These are phyloP conservation scores for Bradysia coprophila DNA, from an alignment of 1,140 invertebrate species.

Conservation along the genomic window DNA sequence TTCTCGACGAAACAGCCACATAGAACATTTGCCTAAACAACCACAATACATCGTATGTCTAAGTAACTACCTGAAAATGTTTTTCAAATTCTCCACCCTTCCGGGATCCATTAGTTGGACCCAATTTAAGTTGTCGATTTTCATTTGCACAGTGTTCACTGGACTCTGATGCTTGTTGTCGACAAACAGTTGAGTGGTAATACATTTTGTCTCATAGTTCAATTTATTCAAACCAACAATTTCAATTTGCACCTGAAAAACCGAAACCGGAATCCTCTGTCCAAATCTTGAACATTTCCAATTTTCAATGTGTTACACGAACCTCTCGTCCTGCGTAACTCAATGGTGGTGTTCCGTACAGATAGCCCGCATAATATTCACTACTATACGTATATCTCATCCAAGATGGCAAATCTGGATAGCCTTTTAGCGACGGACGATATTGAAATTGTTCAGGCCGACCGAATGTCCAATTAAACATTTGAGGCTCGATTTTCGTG, in stretches of 20 bases:
- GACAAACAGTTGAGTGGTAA: constrained; percentile 40
- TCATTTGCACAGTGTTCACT: constrained; percentile 61
- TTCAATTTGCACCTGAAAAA: constrained; percentile 35
- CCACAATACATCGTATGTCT: too few species aligned
- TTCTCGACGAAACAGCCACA: too few species aligned
- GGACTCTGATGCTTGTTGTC: constrained; percentile 43
- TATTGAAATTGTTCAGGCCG: constrained; percentile 22
- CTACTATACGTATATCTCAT: constrained; percentile 62
- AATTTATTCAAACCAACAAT: constrained; percentile 55
- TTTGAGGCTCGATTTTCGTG: constrained; percentile 36
- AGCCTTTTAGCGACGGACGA: constrained; percentile 14
- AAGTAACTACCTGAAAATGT: constrained; percentile 37
- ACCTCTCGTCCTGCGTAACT: constrained; percentile 31
- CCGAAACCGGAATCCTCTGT: not conserved
- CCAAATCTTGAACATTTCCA: not conserved
- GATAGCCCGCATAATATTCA: constrained; percentile 47
- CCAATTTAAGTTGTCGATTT: constrained; percentile 70
- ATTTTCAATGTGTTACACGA: constrained; percentile 3
- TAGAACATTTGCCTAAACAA: too few species aligned
- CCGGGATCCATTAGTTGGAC: constrained; percentile 23
- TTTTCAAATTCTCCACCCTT: constrained; percentile 44
- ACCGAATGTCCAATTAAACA: constrained; percentile 49
- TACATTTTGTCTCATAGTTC: constrained; percentile 55
- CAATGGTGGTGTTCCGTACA: constrained; percentile 60
- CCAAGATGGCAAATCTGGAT: constrained; percentile 67